Evolutionary conservation across 2,888 invertebrate species (phyloP), one percentile per base, ranked within the genome.

Genomic region (Yponomeuta evonymella): DNA sequence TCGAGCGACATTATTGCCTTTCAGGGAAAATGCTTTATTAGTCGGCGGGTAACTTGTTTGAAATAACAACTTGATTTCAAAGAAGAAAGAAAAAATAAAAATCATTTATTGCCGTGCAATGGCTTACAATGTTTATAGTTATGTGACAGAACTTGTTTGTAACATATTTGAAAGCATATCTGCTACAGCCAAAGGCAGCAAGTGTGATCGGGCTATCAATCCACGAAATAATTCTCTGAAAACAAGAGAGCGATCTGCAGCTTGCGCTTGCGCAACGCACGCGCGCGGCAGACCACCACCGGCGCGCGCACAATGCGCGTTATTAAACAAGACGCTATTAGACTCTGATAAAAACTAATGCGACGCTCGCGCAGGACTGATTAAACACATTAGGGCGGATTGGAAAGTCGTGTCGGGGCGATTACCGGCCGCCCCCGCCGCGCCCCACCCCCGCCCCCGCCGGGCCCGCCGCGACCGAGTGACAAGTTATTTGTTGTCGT

Each of bases 331-430:
- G 36, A 48, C 67, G 67, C 67, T 67, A 67, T 67, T 67, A 67
- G 36, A 67, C 67, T 43, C 67, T 43, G 67, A 67, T 67, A 67
- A 67, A 67, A 67, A 67, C 43, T 67, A 67, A 67, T 48, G 67
- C 36, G 67, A 67, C 66, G 67, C 43, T 71, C 64, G 65, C 65
- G 71, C 51, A 66, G 62, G 66, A 70, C 72, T 67, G 72, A 72
- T 73, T 72, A 72, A 70, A 70, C 67, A 67, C 48, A 70, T 23
- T 70, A 62, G 68, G 48, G 68, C 48, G 68, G 74, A 74, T 74
- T 74, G 74, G 74, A 74, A 73, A 74, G 72, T 74, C 74, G 72
- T 74, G 74, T 73, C 73, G 70, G 8, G 30, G 43, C 70, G 67
- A 71, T 72, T 72, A 72, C 65, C 51, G n/a, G 68, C 15, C 48